A percentile compares a stretch with the other conserved stretches of the same genome.
Conservation (phyloP, 2,113 vertebrate species). For the Calidris pygmaea region DNA sequence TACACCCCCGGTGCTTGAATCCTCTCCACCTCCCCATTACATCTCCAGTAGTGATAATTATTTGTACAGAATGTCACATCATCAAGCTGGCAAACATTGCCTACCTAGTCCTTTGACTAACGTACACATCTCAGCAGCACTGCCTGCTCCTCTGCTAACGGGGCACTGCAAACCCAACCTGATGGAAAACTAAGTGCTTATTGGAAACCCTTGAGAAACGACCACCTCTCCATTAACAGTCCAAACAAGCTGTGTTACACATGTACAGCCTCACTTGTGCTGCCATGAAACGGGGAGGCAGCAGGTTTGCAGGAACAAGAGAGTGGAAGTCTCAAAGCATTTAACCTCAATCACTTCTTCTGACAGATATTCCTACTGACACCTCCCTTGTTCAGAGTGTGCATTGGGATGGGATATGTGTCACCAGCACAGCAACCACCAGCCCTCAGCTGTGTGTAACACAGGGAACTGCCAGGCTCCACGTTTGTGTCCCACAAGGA, state of each 20-base stretch:
- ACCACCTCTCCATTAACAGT: not conserved
- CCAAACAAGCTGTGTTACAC: not conserved
- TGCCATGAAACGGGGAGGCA: not conserved
- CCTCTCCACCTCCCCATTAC: rapidly evolving
- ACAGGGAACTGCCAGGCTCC: not conserved
- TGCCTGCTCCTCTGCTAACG: too few relatives aligned
- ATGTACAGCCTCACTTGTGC: not conserved
- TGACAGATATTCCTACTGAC: not conserved
- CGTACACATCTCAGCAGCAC: not conserved
- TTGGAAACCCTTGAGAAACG: not conserved
- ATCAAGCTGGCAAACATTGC: rapidly evolving
- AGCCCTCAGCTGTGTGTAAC: not conserved
- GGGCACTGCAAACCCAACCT: not conserved
- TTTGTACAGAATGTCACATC: not conserved
- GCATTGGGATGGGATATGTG: not conserved
- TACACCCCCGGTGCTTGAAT: not conserved
- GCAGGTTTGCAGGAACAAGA: not conserved
- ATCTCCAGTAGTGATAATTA: not conserved
- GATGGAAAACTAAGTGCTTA: not conserved
- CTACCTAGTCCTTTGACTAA: not conserved
- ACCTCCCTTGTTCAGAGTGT: not conserved
- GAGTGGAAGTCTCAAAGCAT: not conserved
- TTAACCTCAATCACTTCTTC: not conserved
- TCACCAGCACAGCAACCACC: not conserved
- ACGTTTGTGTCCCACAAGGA: not conserved